Conservation (phyloP, 1,140 invertebrate genomes). For the Drosophila rhopaloa region DNA sequence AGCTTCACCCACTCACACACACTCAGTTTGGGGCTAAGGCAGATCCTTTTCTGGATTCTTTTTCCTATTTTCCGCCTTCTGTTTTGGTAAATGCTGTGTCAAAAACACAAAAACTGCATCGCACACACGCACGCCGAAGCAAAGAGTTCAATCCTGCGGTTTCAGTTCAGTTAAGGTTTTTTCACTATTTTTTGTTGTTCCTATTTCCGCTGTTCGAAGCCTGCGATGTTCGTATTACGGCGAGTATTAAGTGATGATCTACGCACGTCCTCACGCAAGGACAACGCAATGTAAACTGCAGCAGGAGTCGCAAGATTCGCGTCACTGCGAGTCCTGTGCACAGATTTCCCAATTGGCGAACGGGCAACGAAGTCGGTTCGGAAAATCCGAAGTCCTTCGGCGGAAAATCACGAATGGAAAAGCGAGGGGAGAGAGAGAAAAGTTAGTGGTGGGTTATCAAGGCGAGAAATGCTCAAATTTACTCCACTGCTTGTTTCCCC, state of each 20-base stretch:
- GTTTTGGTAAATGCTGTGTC: conserved; percentile 44
- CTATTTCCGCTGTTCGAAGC: conserved; percentile 17
- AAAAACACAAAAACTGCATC: conserved; percentile 61
- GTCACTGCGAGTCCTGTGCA: conserved; percentile 44
- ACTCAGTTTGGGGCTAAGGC: conserved; percentile 23
- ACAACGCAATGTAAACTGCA: conserved; percentile 76
- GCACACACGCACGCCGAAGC: conserved; percentile 26
- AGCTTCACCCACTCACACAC: conserved; percentile 35
- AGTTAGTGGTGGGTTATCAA: not conserved
- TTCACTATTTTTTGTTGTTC: conserved; percentile 23
- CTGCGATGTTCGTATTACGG: conserved; percentile 10
- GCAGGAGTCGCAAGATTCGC: conserved; percentile 20
- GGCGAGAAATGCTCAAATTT: not conserved
- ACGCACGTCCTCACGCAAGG: conserved; percentile 70
- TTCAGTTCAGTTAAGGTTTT: conserved; percentile 26
- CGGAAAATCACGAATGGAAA: conserved; percentile 35
- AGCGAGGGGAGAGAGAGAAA: conserved; percentile 14
- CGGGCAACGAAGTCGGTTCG: conserved; percentile 4
- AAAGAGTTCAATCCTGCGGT: conserved; percentile 39
- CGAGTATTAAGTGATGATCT: conserved; percentile 12
- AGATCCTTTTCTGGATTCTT: conserved; percentile 48
- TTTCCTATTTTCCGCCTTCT: conserved; percentile 20
- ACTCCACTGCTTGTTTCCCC: not conserved
- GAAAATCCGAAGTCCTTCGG: conserved; percentile 4
- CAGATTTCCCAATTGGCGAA: conserved; percentile 52